phyloP scores from a whole-genome alignment of 2,888 invertebrate genomes.

The Taphrorychus bicolor region DNA sequence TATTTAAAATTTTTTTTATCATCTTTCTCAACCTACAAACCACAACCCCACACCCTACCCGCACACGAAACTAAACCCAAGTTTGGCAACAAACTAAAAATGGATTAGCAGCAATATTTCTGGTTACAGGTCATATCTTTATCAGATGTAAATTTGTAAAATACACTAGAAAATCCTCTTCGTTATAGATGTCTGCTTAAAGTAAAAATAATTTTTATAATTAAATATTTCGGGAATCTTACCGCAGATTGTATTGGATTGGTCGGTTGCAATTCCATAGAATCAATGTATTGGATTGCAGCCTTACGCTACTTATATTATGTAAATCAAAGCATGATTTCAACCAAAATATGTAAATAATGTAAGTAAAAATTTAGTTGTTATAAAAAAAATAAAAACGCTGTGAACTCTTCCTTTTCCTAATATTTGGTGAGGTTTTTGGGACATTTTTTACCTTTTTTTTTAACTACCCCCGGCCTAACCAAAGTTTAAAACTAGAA shows the following conservation, averaged over 20 bases:
- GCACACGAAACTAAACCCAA: too few species aligned
- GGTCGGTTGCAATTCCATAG: too few species aligned
- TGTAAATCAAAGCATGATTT: too few species aligned
- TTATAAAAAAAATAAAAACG: neutral
- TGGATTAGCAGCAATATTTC: constrained; percentile 19
- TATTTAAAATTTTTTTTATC: too few species aligned
- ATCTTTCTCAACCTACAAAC: too few species aligned
- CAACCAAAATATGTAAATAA: neutral
- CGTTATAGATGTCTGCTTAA: neutral
- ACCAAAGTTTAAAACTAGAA: neutral
- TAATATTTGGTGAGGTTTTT: too few species aligned
- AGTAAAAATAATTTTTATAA: constrained; percentile 41
- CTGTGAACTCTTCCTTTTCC: constrained; percentile 4
- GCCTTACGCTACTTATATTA: too few species aligned
- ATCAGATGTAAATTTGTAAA: neutral
- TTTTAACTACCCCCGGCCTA: too few species aligned
- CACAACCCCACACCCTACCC: too few species aligned
- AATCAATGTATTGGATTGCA: too few species aligned
- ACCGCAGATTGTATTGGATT: too few species aligned
- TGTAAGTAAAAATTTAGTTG: constrained; percentile 9
- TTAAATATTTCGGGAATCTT: too few species aligned
- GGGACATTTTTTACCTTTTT: neutral
- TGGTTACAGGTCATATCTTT: constrained; percentile 12
- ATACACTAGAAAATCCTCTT: neutral
- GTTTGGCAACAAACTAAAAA: neutral